Evolutionary conservation across 2,888 invertebrate genomes (phyloP).

Genomic region (Orthosia incerta): DNA sequence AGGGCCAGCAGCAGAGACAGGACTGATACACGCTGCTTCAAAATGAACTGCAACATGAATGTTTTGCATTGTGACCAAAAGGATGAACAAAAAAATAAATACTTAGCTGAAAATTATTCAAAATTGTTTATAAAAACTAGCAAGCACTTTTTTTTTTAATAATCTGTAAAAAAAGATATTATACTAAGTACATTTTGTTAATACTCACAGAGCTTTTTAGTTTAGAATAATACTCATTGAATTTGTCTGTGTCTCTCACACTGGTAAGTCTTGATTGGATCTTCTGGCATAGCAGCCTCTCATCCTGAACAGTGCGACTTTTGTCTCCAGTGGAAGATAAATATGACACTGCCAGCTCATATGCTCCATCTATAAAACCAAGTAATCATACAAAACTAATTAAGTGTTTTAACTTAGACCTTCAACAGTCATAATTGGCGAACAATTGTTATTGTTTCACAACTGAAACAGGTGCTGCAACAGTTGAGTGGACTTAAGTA

Average conservation of each 20-base stretch:
- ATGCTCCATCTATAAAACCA: constrained; percentile 81
- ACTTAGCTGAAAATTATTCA: not conserved
- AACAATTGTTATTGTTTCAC: too few relatives aligned
- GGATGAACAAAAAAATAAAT: not conserved
- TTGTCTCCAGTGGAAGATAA: constrained; percentile 83
- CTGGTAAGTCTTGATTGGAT: constrained; percentile 78
- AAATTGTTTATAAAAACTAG: not conserved
- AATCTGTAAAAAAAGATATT: too few relatives aligned
- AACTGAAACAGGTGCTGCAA: too few relatives aligned
- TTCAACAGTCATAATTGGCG: too few relatives aligned
- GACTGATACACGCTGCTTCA: constrained; percentile 92
- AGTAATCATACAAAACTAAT: not conserved
- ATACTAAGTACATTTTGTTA: not conserved
- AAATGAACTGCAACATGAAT: constrained; percentile 87
- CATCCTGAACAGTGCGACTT: constrained; percentile 78
- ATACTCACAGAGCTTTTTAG: constrained; percentile 85
- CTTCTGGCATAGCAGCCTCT: constrained; percentile 84
- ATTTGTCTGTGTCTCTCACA: constrained; percentile 86
- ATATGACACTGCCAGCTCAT: constrained; percentile 87
- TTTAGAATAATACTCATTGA: constrained; percentile 86
- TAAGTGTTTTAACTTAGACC: too few relatives aligned
- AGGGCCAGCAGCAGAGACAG: constrained; percentile 88
- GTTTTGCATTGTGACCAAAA: not conserved
- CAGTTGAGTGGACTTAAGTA: too few relatives aligned
- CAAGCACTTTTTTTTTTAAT: not conserved